These are phyloP conservation scores for Loxodonta africana DNA, from an alignment of 2,113 vertebrate species.

Conservation along the genomic window DNA sequence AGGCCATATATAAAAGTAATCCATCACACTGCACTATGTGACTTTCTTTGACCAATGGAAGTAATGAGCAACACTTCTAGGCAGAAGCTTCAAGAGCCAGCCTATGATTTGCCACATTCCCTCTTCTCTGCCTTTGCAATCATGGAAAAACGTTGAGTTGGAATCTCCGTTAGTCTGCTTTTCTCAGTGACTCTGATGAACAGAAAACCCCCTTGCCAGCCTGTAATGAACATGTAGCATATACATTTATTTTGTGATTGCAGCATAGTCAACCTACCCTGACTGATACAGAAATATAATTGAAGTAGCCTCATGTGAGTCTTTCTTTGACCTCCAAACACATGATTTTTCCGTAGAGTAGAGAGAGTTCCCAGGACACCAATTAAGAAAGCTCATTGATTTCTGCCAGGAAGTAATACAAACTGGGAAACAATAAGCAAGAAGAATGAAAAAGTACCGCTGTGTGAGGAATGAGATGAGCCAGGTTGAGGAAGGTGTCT, in stretches of 20 bases:
- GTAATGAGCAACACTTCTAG: not conserved
- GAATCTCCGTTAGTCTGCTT: accelerated
- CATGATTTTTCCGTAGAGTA: accelerated
- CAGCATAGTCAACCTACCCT: not conserved
- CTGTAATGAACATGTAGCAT: accelerated
- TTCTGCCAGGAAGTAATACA: not conserved
- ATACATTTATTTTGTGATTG: accelerated
- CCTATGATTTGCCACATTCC: accelerated
- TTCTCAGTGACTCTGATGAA: not conserved
- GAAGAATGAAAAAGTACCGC: too few species aligned
- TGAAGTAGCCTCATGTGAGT: not conserved
- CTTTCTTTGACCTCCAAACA: not conserved
- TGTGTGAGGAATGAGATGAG: not conserved
- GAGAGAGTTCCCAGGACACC: too few species aligned
- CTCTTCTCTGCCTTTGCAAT: not conserved
- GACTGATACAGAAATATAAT: not conserved
- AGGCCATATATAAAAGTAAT: too few species aligned
- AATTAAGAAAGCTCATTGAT: too few species aligned
- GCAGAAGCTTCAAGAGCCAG: not conserved
- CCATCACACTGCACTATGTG: too few species aligned
- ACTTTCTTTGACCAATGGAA: accelerated
- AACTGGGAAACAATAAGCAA: too few species aligned
- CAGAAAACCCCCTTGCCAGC: not conserved
- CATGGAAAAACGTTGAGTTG: accelerated
- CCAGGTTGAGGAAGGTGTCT: not conserved